These are phyloP conservation scores for Pogonomyrmex barbatus DNA, from an alignment of 1,140 invertebrate genomes.

Conservation along the genomic window DNA sequence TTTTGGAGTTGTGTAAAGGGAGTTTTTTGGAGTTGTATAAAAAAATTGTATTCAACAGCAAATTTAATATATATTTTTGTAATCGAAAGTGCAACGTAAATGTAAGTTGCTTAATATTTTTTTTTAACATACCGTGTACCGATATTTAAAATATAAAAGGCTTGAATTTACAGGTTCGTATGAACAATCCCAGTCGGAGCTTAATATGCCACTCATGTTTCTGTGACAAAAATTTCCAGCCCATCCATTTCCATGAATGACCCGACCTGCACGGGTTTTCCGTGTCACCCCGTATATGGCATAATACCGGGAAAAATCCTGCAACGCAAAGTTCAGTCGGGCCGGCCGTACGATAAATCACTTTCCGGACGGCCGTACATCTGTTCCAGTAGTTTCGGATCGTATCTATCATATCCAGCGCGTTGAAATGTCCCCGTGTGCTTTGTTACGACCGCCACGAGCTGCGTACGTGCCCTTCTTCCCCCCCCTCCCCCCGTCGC, in stretches of 20 bases:
- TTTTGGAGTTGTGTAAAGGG: not conserved
- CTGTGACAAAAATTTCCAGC: not conserved
- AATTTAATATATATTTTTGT: not conserved
- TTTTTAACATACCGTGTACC: not conserved
- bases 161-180: not conserved
- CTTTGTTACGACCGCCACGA: constrained; percentile 1
- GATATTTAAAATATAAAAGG: not conserved
- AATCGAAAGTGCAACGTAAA: not conserved
- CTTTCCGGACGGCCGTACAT: constrained; percentile 66
- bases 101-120: too few species aligned
- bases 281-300: not conserved
- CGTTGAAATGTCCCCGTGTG: constrained; percentile 3
- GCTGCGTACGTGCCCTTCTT: not conserved
- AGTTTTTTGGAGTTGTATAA: not conserved
- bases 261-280: not conserved
- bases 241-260: not conserved
- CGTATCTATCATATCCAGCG: constrained; percentile 54
- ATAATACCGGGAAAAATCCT: constrained; percentile 55
- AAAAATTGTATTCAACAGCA: not conserved
- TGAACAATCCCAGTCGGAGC: not conserved
- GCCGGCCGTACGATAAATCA: constrained; percentile 64
- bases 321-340: constrained; percentile 19
- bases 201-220: constrained; percentile 32
- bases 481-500: not conserved
- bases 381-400: constrained; percentile 68